Evolutionary conservation across 2,888 invertebrate species (phyloP), one percentile per base, ranked within the genome.

Genomic region (Pteria penguin): DNA sequence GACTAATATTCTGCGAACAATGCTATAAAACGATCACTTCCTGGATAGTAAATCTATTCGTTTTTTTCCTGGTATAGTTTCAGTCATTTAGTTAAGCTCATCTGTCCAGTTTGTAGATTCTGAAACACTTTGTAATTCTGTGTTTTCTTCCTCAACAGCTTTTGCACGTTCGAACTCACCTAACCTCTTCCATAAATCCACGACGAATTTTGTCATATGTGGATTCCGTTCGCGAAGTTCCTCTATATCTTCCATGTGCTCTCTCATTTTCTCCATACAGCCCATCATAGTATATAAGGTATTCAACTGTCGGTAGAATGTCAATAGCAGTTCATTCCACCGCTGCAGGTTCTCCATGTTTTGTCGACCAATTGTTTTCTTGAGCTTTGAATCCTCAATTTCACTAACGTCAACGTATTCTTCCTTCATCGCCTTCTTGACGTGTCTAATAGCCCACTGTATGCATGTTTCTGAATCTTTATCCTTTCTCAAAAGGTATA

Each of bases 241-340:
- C 33, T 72, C 58, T 31, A 52, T 63, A 32, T 72, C 72, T 3
- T 66, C 22, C 29, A 72, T 66, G 31, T 72, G 60, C 32, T 72
- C 65, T 18, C 57, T 54, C n/a, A 72, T 55, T 3, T 63, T 22
- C 8, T 58, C 45, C 22, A 45, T 4, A 5, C 31, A 14, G 1
- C 57, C 32, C 33, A 60, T 65, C 8, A 0, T 0, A 0, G 24
- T 24, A n/a, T 72, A 72, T 5, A 54, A 63, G 4, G 22, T 63
- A 0, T 29, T 22, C 14, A 76, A 45, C 5, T 68, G 31, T 22
- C 54, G 27, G n/a, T 57, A 72, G 4, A 33, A 69, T 2, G 4
- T 0, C 2, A 52, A 24, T 0, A 75, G 58, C 4, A 24, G n/a
- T 2, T 5, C 2, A n/a, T 62, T 33, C 4, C 14, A 31, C 0